Conservation (phyloP, 2,113 vertebrate genomes). For the Rhabdomys dilectus region DNA sequence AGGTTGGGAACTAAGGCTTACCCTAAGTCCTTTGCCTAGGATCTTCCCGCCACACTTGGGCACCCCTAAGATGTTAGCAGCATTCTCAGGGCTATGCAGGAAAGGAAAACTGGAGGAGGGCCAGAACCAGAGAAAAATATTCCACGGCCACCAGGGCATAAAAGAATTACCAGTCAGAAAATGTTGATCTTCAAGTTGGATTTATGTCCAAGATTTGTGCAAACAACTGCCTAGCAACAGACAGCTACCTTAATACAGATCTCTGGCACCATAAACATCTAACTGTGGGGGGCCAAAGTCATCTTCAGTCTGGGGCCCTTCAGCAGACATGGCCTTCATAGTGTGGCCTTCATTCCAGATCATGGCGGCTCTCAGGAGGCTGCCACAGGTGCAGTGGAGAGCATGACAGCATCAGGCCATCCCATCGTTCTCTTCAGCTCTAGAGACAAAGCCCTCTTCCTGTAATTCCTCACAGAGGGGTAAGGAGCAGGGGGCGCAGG, state of each 20-base stretch:
- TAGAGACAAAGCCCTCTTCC: background rate
- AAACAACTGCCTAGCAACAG: slow-evolving; percentile 50
- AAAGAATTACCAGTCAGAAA: background rate
- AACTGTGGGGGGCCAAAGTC: rapidly evolving
- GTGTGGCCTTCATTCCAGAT: background rate
- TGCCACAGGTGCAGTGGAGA: background rate
- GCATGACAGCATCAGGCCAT: no score
- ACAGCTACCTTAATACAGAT: background rate
- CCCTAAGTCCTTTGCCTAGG: background rate
- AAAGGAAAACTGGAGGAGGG: background rate
- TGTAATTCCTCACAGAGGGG: background rate
- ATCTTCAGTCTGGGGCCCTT: background rate
- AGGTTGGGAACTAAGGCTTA: background rate
- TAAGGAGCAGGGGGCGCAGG: background rate
- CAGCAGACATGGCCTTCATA: rapidly evolving
- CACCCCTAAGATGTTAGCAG: background rate
- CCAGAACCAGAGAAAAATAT: background rate
- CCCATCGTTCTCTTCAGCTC: background rate
- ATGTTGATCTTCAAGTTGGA: background rate
- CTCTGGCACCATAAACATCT: background rate
- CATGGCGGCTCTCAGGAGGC: background rate
- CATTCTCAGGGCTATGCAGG: background rate
- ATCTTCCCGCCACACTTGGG: background rate
- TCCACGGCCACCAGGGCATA: background rate
- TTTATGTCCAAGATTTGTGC: slow-evolving; percentile 73